A percentile compares a stretch with the other conserved stretches of the same genome.
Evolutionary conservation across 2,888 invertebrate genomes (phyloP).

Genomic region (Brachyopa scutellaris): DNA sequence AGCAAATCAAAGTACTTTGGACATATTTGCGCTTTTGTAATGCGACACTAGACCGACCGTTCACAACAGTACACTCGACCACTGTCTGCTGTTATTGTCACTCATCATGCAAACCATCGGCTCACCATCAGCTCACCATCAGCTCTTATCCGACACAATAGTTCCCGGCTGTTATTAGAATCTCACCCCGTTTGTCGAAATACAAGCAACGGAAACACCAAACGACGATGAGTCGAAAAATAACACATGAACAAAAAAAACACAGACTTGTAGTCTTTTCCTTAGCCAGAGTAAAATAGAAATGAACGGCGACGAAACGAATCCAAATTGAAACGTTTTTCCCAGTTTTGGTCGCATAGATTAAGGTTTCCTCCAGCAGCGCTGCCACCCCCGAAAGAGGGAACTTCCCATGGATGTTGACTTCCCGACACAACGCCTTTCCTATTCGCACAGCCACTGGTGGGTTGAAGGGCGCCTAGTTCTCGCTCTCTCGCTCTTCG

Average conservation of each 20-base stretch:
- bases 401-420: constrained; percentile 48
- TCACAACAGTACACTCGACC: constrained; percentile 22
- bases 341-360: constrained; percentile 65
- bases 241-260: constrained; percentile 40
- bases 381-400: constrained; percentile 60
- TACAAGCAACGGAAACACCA: constrained; percentile 48
- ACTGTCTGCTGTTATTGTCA: constrained; percentile 51
- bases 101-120: constrained; percentile 48
- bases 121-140: too few species aligned
- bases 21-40: constrained; percentile 4
- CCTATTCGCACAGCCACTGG: constrained; percentile 64
- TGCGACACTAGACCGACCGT: constrained; percentile 6
- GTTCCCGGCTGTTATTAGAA: constrained; percentile 35
- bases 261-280: constrained; percentile 41
- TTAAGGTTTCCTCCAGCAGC: constrained; percentile 63
- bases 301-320: constrained; percentile 67
- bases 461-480: constrained; percentile 40
- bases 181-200: constrained; percentile 59
- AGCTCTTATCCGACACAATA: constrained; percentile 52
- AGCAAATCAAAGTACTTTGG: constrained; percentile 12
- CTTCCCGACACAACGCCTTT: constrained; percentile 65
- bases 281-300: constrained; percentile 57
- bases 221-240: constrained; percentile 40
- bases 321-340: constrained; percentile 72
- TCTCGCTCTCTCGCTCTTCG: constrained; percentile 65